phyloP scores from a whole-genome alignment of 2,888 invertebrate genomes.

The Synanthedon formicaeformis region DNA sequence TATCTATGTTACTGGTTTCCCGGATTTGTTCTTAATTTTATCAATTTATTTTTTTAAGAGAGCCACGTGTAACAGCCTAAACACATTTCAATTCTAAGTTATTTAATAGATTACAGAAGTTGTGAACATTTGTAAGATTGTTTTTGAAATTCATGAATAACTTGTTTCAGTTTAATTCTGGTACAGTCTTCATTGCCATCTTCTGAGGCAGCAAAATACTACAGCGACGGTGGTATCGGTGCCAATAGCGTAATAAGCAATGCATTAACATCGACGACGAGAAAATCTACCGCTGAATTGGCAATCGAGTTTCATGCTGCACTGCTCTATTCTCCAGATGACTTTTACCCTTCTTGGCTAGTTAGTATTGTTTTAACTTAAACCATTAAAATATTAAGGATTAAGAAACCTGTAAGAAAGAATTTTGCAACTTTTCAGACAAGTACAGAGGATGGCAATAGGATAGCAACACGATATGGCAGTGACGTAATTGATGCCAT shows the following conservation, averaged over 20 bases:
- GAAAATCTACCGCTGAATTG: constrained; percentile 27
- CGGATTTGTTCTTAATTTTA: too few relatives aligned
- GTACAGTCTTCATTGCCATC: constrained; percentile 34
- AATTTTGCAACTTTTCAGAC: constrained; percentile 29
- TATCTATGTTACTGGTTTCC: too few relatives aligned
- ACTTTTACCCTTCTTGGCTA: constrained; percentile 38
- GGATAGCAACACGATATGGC: constrained; percentile 73
- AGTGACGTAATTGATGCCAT: constrained; percentile 75
- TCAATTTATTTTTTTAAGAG: too few relatives aligned
- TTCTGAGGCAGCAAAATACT: constrained; percentile 33
- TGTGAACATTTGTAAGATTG: background rate
- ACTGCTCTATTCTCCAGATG: constrained; percentile 35
- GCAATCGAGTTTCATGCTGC: constrained; percentile 36
- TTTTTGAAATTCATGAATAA: too few relatives aligned
- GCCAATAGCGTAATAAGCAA: constrained; percentile 43
- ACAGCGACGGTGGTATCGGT: constrained; percentile 36
- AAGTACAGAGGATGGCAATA: constrained; percentile 28
- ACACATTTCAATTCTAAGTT: too few relatives aligned
- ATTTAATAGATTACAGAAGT: background rate
- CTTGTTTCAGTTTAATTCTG: constrained; percentile 34
- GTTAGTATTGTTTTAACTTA: constrained; percentile 26
- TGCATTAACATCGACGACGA: constrained; percentile 25
- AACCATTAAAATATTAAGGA: background rate
- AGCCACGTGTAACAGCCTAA: too few relatives aligned
- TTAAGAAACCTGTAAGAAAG: too few relatives aligned